A percentile compares a stretch with the other conserved stretches of the same genome.
Conservation (phyloP, 2,888 invertebrate species). For the Zaprionus lineosus region DNA sequence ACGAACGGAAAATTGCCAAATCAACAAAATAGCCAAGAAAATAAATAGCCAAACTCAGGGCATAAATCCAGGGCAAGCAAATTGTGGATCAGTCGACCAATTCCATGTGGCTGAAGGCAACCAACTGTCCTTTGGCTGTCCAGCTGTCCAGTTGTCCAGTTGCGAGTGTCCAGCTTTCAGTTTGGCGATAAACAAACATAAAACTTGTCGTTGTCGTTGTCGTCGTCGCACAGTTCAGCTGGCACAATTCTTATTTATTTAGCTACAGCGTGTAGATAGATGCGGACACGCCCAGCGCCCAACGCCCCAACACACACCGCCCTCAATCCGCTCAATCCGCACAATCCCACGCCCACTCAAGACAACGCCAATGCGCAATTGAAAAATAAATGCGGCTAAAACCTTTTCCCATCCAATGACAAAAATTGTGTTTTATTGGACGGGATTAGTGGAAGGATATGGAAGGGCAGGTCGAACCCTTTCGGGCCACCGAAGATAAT, state of each 20-base stretch:
- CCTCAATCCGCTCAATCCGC: too few relatives aligned
- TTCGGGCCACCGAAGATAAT: conserved; percentile 58
- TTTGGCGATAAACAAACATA: conserved; percentile 74
- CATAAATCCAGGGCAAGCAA: conserved; percentile 61
- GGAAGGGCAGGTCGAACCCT: conserved; percentile 32
- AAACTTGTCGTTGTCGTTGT: conserved; percentile 61
- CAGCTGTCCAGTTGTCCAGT: conserved; percentile 29
- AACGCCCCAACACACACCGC: too few relatives aligned
- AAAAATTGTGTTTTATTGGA: conserved; percentile 72
- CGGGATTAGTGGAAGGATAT: conserved; percentile 60
- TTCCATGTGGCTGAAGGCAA: conserved; percentile 16
- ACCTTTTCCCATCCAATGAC: conserved; percentile 25
- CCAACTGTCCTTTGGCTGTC: conserved; percentile 6
- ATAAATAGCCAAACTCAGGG: conserved; percentile 56
- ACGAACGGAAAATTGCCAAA: conserved; percentile 63
- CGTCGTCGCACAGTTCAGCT: conserved; percentile 67
- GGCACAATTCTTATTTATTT: conserved; percentile 71
- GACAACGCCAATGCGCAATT: conserved; percentile 44
- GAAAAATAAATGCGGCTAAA: conserved; percentile 47
- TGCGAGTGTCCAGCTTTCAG: conserved; percentile 73
- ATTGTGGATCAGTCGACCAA: conserved; percentile 15
- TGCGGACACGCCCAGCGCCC: conserved; percentile 1
- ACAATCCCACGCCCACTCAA: conserved; percentile 1
- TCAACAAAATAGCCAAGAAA: conserved; percentile 60
- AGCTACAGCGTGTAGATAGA: conserved; percentile 53